phyloP scores from a whole-genome alignment of 2,797 vertebrate genomes.

The Squalus acanthias region DNA sequence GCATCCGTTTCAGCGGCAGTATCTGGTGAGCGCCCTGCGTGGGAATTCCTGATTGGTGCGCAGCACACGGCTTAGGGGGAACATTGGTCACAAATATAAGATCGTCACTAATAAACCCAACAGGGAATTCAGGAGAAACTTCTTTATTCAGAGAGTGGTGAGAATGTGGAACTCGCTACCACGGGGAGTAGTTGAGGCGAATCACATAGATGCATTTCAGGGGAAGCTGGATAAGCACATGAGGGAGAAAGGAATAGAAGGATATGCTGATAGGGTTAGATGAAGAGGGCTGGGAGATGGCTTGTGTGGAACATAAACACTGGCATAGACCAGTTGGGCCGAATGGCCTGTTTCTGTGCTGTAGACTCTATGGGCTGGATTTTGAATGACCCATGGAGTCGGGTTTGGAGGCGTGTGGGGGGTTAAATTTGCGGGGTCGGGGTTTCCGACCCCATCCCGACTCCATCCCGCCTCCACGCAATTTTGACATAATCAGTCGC shows the following conservation, averaged over 20 bases:
- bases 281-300: background rate
- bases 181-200: background rate
- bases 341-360: background rate
- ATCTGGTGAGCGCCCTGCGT: too few species aligned
- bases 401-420: too few species aligned
- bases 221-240: background rate
- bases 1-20: too few species aligned
- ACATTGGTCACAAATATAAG: background rate
- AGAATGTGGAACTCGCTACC: background rate
- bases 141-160: background rate
- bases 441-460: too few species aligned
- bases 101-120: background rate
- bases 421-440: too few species aligned
- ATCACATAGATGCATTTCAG: background rate
- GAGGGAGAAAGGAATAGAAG: background rate
- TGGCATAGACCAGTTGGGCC: background rate
- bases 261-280: background rate
- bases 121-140: background rate
- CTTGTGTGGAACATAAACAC: background rate
- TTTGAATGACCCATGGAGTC: too few species aligned
- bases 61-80: too few species aligned
- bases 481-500: too few species aligned
- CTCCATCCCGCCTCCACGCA: too few species aligned
- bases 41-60: too few species aligned
- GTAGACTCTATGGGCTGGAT: background rate